Base-by-base conservation (phyloP, 2,113 vertebrate genomes). In the Crotalus viridis region DNA sequence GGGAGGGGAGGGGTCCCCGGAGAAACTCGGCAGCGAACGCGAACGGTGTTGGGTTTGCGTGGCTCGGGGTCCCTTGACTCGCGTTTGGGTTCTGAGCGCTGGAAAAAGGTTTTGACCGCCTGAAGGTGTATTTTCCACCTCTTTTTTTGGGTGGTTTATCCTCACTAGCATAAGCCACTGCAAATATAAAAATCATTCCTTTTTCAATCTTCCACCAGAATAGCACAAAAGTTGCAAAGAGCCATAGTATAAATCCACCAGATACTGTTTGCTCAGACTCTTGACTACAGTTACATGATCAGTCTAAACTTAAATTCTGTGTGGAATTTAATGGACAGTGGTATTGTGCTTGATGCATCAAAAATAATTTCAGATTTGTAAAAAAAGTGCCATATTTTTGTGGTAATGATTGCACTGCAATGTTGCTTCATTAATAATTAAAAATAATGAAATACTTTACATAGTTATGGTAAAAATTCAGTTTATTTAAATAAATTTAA, bases 1-100 rank as follows among this genome's bases (percentile, higher is more conserved):
- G n/a, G 13, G 0, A 19, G 22, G 24, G n/a, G 8, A 9, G 8
- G 0, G 39, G 22, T 85, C 4, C 28, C 10, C 26, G 10, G 8
- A 39, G 26, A 56, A 81, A 59, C 22, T 56, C 17, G 6, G 10
- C 56, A 39, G 55, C n/a, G 12, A 4, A 2, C 48, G 1, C 13
- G 48, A 51, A 69, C 12, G 4, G 2, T 46, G 2, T 7, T 3
- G 21, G 57, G 57, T 15, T 86, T 59, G 15, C 22, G 2, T 17
- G 91, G 52, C 15, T 69, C 9, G 17, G 57, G 9, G n/a, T 13
- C 54, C 28, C 19, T 57, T 24, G 1, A n/a, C 43, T 81, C 33
- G 33, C 33, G 33, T 81, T 81, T 81, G 33, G 39, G 17, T 10
- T 43, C 74, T 21, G 74, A 43, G 17, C 17, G 33, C 74, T 21